Percentiles rank a stretch among this genome's conserved stretches.
Conservation (phyloP, 2,797 vertebrate species). For the Hemibagrus guttatus region DNA sequence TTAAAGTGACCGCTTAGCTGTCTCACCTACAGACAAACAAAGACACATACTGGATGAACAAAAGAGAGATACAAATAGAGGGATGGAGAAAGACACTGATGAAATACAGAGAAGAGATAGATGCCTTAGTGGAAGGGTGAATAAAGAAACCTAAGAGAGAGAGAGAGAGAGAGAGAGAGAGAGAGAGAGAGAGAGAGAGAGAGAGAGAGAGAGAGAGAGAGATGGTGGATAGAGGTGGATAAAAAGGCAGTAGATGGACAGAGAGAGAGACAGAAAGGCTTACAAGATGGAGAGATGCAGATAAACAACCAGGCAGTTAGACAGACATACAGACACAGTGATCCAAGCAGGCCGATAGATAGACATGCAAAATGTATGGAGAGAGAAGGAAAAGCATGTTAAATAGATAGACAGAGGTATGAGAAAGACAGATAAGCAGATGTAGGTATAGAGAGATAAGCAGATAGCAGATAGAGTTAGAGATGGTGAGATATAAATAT, state of each 20-base stretch:
- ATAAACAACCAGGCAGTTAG: too few relatives aligned
- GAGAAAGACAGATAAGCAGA: neutral
- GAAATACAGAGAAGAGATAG: neutral
- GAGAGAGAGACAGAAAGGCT: neutral
- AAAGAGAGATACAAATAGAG: neutral
- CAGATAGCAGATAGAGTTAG: neutral
- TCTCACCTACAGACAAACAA: conserved; percentile 76
- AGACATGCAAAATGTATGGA: neutral
- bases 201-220: neutral
- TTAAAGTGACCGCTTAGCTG: conserved; percentile 94
- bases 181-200: neutral
- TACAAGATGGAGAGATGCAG: too few relatives aligned
- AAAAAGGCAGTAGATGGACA: too few relatives aligned
- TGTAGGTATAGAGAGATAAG: neutral
- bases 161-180: neutral
- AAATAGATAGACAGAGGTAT: neutral
- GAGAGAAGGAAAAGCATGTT: neutral
- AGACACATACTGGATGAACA: too few relatives aligned
- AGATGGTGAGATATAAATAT: neutral
- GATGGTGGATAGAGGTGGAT: too few relatives aligned
- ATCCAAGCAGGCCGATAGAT: neutral
- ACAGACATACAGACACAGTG: neutral
- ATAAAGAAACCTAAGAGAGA: too few relatives aligned
- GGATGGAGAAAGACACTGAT: neutral
- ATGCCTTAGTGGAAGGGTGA: neutral